Evolutionary conservation across 2,888 invertebrate species (phyloP).

Genomic region (Orchestes rusci): DNA sequence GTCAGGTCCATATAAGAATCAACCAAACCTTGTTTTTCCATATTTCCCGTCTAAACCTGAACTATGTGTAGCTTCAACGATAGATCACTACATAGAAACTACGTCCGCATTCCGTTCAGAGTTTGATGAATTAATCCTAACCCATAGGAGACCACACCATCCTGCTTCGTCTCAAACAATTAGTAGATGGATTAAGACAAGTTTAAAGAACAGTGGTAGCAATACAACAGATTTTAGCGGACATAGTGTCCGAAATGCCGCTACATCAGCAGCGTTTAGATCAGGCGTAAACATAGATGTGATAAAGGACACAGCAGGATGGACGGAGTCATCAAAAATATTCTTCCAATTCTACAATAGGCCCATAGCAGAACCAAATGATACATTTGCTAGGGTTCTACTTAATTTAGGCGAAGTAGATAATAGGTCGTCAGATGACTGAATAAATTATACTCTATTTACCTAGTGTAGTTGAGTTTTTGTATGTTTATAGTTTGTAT

Average conservation of each 20-base stretch:
- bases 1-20: conserved; percentile 7
- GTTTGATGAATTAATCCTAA: conserved; percentile 9
- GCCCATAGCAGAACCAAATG: conserved; percentile 11
- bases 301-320: conserved; percentile 22
- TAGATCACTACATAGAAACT: conserved; percentile 8
- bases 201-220: conserved; percentile 19
- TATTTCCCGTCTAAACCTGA: conserved; percentile 12
- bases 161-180: conserved; percentile 20
- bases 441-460: neutral
- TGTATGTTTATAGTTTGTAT: no score
- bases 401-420: neutral
- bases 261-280: conserved; percentile 18
- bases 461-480: no score
- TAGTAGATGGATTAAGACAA: conserved; percentile 18
- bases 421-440: neutral
- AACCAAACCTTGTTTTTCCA: conserved; percentile 9
- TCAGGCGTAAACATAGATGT: conserved; percentile 18
- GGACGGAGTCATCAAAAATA: conserved; percentile 11
- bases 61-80: conserved; percentile 15
- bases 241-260: conserved; percentile 17
- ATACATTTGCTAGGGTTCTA: conserved; percentile 11
- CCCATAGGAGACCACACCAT: conserved; percentile 17
- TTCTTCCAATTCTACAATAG: conserved; percentile 21
- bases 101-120: conserved; percentile 1
- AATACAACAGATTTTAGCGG: conserved; percentile 13